Evolutionary conservation across 2,888 invertebrate genomes (phyloP), one percentile per base, ranked within the genome.

Genomic region (Protonemura montana): DNA sequence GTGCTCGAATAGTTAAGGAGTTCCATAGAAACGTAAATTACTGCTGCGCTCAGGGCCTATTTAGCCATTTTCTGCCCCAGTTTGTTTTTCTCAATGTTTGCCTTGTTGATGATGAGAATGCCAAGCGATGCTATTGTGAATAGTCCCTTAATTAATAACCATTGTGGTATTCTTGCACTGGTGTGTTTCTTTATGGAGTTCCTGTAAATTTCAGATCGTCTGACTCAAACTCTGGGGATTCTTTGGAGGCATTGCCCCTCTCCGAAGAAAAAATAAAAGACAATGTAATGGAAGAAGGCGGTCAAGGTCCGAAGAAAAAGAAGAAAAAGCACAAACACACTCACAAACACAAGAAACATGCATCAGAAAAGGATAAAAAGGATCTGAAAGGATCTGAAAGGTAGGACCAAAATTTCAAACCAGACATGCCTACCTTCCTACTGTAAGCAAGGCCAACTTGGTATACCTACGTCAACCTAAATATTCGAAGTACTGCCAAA

Each of bases 241-340:
- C 87, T 87, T 85, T 89, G 88, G 87, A 88, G 87, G 86, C 87
- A 87, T 88, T 87, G 82, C 77, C 80, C 42, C 86, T 89, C 87
- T 88, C 90, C 85, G 87, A 88, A 89, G 87, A 90, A 90, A 86
- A 90, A 90, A 87, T 89, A 86, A 90, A 90, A 86, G 90, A 89
- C n/a, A 85, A 87, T n/a, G 25, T 28, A 7, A 27, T 76, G 16
- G 81, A 86, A 87, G 82, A 88, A 88, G 87, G 87, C 85, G 27
- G 87, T 86, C 77, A 87, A 86, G 59, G 59, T 84, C 27, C 26
- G 82, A 92, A 91, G 88, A 94, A 94, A 89, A 95, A 95, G 90
- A 96, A 96, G 91, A 94, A 94, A 89, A 95, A 95, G 90, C 93
- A 94, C 89, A 92, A 93, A 86, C 92, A 93, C 89, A 94, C 94